phyloP scores from a whole-genome alignment of 2,113 vertebrate genomes.

The Amphilophus citrinellus region DNA sequence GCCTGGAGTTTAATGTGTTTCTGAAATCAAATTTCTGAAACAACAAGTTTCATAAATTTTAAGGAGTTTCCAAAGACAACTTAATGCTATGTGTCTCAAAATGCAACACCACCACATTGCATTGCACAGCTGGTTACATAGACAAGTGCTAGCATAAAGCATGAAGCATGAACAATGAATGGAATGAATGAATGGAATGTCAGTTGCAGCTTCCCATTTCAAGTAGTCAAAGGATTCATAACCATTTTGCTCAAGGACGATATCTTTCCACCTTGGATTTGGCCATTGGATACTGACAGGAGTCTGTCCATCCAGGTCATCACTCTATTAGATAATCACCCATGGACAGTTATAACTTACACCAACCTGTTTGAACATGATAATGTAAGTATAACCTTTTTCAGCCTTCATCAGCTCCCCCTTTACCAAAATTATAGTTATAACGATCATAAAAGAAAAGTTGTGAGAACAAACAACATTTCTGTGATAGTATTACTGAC shows the following conservation, averaged over 20 bases:
- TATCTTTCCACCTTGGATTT: not conserved
- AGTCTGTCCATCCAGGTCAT: not conserved
- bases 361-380: not conserved
- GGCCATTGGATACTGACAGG: not conserved
- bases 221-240: not conserved
- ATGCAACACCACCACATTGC: not conserved
- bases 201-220: not conserved
- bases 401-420: not conserved
- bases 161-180: no score
- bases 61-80: rapidly evolving
- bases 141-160: not conserved
- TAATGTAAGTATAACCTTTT: not conserved
- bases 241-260: not conserved
- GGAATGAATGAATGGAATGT: no score
- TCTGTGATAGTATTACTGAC: not conserved
- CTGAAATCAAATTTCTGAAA: not conserved
- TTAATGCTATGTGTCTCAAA: not conserved
- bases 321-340: not conserved
- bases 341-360: not conserved
- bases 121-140: not conserved
- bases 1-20: not conserved
- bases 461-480: slow-evolving; percentile 1
- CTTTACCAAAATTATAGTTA: not conserved
- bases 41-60: not conserved
- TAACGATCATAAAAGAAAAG: not conserved